These are phyloP conservation scores for Drosophila putrida DNA, from an alignment of 2,888 invertebrate genomes.

Conservation along the genomic window DNA sequence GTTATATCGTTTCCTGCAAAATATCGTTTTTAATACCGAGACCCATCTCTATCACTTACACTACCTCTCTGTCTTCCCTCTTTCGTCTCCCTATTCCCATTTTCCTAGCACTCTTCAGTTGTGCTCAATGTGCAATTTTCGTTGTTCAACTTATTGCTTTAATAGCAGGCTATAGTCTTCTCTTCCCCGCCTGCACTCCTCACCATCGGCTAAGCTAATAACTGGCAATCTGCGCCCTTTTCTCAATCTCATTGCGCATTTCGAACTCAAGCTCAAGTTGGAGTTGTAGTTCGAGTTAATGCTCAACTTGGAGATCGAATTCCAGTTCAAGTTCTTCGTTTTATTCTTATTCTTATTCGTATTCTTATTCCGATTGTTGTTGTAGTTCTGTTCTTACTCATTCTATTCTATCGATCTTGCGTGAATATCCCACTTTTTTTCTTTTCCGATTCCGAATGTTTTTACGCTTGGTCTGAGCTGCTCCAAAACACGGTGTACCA, in stretches of 20 bases:
- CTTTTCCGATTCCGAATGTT: constrained; percentile 12
- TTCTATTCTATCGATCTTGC: constrained; percentile 70
- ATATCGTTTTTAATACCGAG: too few species aligned
- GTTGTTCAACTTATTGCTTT: constrained; percentile 67
- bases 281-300: constrained; percentile 3
- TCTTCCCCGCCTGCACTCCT: not conserved
- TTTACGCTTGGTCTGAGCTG: constrained; percentile 36
- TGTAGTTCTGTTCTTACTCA: constrained; percentile 17
- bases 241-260: constrained; percentile 55
- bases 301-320: constrained; percentile 13
- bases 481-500: constrained; percentile 52
- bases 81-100: constrained; percentile 8
- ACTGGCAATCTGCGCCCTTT: constrained; percentile 66
- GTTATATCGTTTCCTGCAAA: too few species aligned
- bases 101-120: constrained; percentile 45
- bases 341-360: constrained; percentile 12
- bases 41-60: not conserved
- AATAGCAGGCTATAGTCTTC: constrained; percentile 55
- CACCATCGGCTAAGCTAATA: constrained; percentile 47
- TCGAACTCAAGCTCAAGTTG: constrained; percentile 13
- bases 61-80: not conserved
- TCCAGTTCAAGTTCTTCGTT: constrained; percentile 21
- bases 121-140: constrained; percentile 60
- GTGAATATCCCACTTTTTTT: constrained; percentile 3
- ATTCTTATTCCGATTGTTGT: not conserved